Evolutionary conservation across 2,797 vertebrate genomes (phyloP).

Genomic region (Fistularia commersonii): DNA sequence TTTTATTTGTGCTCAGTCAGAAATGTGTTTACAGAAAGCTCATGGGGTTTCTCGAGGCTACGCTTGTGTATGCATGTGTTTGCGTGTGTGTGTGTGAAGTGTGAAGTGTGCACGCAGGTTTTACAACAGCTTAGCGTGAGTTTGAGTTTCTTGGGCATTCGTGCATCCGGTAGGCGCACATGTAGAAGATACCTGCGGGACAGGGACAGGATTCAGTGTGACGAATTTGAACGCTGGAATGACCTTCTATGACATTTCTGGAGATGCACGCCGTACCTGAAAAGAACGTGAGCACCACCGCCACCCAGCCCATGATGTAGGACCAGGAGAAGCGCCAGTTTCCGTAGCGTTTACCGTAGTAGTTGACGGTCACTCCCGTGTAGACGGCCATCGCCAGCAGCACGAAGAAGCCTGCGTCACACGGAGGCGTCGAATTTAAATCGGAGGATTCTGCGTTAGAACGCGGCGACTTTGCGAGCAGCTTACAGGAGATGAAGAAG

Average conservation of each 20-base stretch:
- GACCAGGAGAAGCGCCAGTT: slow-evolving; percentile 84
- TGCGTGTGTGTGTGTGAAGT: background rate
- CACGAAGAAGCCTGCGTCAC: slow-evolving; percentile 76
- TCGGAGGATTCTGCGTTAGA: background rate
- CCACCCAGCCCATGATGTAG: slow-evolving; percentile 83
- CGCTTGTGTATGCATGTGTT: no score
- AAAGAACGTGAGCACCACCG: slow-evolving; percentile 81
- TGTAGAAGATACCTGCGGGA: slow-evolving; percentile 80
- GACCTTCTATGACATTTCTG: background rate
- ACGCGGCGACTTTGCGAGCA: no score
- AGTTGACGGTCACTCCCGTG: slow-evolving; percentile 82
- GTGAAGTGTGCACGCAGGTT: background rate
- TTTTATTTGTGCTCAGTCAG: no score
- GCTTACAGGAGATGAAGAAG: slow-evolving; percentile 82
- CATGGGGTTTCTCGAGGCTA: no score
- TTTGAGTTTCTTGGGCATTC: slow-evolving; percentile 77
- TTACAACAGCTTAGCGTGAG: slow-evolving; percentile 63
- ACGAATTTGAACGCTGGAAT: background rate
- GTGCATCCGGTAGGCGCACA: slow-evolving; percentile 83
- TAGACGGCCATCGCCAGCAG: slow-evolving; percentile 83
- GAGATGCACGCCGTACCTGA: slow-evolving; percentile 74
- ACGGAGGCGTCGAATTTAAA: no score
- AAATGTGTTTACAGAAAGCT: no score
- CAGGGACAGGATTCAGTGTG: background rate
- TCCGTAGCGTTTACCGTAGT: slow-evolving; percentile 80